Evolutionary conservation across 92 coral and sea anemone genomes (phyloP).

Genomic region (Porites lobata): DNA sequence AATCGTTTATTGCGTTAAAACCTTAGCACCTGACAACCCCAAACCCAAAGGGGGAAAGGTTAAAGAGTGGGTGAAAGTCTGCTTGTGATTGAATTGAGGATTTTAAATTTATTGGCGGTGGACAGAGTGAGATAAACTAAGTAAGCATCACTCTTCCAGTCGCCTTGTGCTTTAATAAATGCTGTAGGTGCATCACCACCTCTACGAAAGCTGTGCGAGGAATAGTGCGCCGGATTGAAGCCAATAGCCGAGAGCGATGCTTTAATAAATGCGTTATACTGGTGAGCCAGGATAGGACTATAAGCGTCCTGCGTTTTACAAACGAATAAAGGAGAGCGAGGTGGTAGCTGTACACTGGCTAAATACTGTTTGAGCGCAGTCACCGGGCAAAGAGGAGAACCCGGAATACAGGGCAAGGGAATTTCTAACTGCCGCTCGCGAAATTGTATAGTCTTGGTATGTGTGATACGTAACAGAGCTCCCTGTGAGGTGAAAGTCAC

Average conservation of each 20-base stretch:
- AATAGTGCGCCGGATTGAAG: conserved; percentile 15
- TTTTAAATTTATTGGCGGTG: conserved; percentile 5
- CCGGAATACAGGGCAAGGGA: conserved; percentile 50
- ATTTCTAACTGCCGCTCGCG: conserved; percentile 31
- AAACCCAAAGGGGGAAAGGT: neutral
- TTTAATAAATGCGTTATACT: conserved; percentile 44
- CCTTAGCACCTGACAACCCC: too few species aligned
- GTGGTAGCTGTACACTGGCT: conserved; percentile 29
- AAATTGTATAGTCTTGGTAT: conserved; percentile 40
- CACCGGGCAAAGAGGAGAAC: conserved; percentile 58
- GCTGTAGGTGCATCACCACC: conserved; percentile 23
- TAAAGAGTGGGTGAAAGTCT: neutral
- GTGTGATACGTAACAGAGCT: conserved; percentile 12
- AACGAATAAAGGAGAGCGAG: conserved; percentile 11
- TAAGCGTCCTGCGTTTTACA: neutral
- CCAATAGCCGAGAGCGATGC: conserved; percentile 30
- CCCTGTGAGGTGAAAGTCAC: conserved; percentile 41
- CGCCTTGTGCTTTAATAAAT: conserved; percentile 53
- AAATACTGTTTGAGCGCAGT: conserved; percentile 56
- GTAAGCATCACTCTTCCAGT: conserved; percentile 1
- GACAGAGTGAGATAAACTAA: neutral
- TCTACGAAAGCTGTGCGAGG: conserved; percentile 45
- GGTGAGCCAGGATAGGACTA: neutral
- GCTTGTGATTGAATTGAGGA: conserved; percentile 1
- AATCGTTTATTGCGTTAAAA: too few species aligned